Evolutionary conservation across 37 sponge, comb jelly and placozoan genomes (phyloP).

Genomic region (Mnemiopsis leidyi): DNA sequence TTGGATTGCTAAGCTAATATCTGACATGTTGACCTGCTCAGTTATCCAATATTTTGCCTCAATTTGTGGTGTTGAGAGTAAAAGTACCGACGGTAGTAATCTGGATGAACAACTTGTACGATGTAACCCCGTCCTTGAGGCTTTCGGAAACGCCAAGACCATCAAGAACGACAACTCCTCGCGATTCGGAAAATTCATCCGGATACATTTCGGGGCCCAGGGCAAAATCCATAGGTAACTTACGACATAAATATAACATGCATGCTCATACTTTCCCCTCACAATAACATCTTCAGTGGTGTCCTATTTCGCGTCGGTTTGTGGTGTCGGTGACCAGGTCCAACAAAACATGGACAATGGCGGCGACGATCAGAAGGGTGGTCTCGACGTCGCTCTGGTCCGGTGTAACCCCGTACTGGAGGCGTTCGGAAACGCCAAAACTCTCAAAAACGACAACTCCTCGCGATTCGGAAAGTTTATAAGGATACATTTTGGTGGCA

Average conservation of each 20-base stretch:
- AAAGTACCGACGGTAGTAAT: not conserved
- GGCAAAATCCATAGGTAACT: constrained; percentile 64
- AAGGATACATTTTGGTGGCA: constrained; percentile 60
- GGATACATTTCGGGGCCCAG: constrained; percentile 61
- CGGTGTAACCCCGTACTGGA: constrained; percentile 65
- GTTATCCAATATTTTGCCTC: constrained; percentile 67
- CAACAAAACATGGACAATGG: not conserved
- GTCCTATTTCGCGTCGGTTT: constrained; percentile 32
- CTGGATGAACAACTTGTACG: constrained; percentile 66
- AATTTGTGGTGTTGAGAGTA: constrained; percentile 36
- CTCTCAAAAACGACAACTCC: constrained; percentile 66
- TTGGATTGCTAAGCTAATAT: too few relatives aligned
- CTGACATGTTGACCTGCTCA: not conserved
- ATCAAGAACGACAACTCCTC: constrained; percentile 66
- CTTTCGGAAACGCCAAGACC: constrained; percentile 66
- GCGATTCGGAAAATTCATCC: constrained; percentile 65
- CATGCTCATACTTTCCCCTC: not conserved
- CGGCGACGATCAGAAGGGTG: too few relatives aligned
- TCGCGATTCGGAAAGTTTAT: constrained; percentile 67
- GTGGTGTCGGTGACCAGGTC: constrained; percentile 5
- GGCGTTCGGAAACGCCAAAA: constrained; percentile 66
- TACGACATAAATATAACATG: not conserved
- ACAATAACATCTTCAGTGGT: not conserved
- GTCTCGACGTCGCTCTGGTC: constrained; percentile 33
- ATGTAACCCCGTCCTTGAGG: constrained; percentile 65